Evolutionary conservation across 2,797 vertebrate genomes (phyloP), one percentile per base, ranked within the genome.

Genomic region (Euthynnus affinis): DNA sequence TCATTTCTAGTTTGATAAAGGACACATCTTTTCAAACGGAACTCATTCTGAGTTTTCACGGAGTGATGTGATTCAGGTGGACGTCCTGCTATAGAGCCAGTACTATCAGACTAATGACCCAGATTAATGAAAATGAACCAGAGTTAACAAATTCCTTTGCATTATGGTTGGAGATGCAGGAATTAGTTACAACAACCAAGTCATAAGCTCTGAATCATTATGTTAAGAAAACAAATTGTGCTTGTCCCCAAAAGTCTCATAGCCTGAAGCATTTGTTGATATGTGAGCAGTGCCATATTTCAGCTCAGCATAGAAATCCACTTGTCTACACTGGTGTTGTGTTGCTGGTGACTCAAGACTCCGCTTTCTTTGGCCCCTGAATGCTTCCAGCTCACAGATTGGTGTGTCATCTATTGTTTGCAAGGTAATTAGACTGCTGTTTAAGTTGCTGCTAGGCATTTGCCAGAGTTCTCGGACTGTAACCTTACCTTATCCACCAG

Each of bases 371-470:
- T 29, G 44, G 22, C 55, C 29, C 7, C 29, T 65, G 63, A 58
- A 46, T 55, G 44, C 40, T 60, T 78, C 22, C 73, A 61, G 15
- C 67, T 87, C 73, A 71, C 78, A 84, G 75, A 4, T 34, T 58
- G 63, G 52, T 83, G 76, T 78, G 62, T 79, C 53, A 46, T 71
- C 60, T 65, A 13, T 76, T 87, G 82, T 84, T 78, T 82, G 59
- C 17, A 1, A 78, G 82, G 59, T 66, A 42, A 90, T 78, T 70
- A 55, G 57, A 34, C 44, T 55, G 44, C 23, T 74, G 80, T 80
- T 79, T 23, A 71, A 65, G 51, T 46, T 49, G 42, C 64, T 69
- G 37, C 64, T 27, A 68, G 69, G 76, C 64, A 44, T 69, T 46
- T 20, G 69, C 40, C 40, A 42, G 29, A 27, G 18, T 69, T 87